phyloP scores from a whole-genome alignment of 2,113 vertebrate species.

The Taxidea taxus region DNA sequence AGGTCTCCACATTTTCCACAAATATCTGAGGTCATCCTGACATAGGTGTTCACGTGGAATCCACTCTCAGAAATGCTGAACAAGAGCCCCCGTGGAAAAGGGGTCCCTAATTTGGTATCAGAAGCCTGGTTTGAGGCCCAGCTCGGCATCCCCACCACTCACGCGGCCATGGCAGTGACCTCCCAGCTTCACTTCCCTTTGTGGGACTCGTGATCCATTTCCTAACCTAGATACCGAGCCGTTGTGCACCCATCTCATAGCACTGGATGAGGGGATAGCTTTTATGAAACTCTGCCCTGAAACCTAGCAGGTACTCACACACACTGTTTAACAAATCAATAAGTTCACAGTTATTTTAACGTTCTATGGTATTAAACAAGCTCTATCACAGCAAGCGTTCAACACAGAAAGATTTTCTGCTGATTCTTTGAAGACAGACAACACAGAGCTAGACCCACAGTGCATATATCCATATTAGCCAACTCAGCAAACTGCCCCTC shows the following conservation, averaged over 20 bases:
- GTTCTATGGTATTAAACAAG: not conserved
- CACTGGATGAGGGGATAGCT: not conserved
- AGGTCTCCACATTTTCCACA: not conserved
- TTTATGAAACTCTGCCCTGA: not conserved
- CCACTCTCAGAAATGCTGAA: not conserved
- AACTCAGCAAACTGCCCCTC: not conserved
- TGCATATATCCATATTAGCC: fast-evolving
- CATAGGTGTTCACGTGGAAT: not conserved
- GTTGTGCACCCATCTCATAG: not conserved
- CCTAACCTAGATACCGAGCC: not conserved
- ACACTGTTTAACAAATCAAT: not conserved
- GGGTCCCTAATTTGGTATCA: not conserved
- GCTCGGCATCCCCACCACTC: too few relatives aligned
- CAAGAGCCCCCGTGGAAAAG: not conserved
- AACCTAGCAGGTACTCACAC: not conserved
- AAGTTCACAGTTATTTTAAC: not conserved
- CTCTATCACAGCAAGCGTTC: not conserved
- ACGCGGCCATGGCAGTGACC: not conserved
- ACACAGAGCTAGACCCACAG: not conserved
- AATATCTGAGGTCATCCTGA: not conserved
- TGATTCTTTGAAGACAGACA: not conserved
- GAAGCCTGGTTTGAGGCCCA: not conserved
- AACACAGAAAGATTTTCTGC: not conserved
- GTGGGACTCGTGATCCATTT: not conserved
- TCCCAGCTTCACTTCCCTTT: not conserved